Conservation (phyloP, 2,888 invertebrate species). For the Magallana nippona region DNA sequence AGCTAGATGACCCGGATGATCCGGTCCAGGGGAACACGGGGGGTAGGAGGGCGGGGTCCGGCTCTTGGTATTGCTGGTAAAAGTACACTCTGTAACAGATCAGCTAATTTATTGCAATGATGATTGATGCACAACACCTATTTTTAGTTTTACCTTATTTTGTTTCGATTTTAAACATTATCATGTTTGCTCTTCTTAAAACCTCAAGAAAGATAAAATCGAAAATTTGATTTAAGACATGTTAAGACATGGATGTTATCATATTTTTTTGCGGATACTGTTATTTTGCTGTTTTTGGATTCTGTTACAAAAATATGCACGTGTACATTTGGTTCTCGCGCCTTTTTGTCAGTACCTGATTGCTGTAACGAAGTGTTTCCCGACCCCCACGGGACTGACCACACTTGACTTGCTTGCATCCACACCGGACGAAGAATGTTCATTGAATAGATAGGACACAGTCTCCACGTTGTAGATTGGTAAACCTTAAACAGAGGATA, state of each 20-base stretch:
- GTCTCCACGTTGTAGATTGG: constrained; percentile 63
- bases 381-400: constrained; percentile 43
- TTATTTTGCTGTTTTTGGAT: too few species aligned
- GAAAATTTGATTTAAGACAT: too few species aligned
- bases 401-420: constrained; percentile 53
- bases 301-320: too few species aligned
- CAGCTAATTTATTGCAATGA: neutral
- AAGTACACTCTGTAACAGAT: constrained; percentile 61
- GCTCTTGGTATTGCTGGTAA: constrained; percentile 56
- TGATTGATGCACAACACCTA: too few species aligned
- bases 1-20: constrained; percentile 37
- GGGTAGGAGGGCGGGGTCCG: constrained; percentile 55
- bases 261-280: too few species aligned
- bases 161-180: neutral
- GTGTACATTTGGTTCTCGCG: too few species aligned
- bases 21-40: constrained; percentile 45
- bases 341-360: constrained; percentile 56
- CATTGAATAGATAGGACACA: constrained; percentile 50
- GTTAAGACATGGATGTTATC: too few species aligned
- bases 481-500: constrained; percentile 3
- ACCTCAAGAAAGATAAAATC: too few species aligned
- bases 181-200: neutral
- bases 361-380: constrained; percentile 62
- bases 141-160: neutral
- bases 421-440: constrained; percentile 46